Evolutionary conservation across 2,797 vertebrate species (phyloP), one percentile per base, ranked within the genome.

Genomic region (Hemitrygon akajei): DNA sequence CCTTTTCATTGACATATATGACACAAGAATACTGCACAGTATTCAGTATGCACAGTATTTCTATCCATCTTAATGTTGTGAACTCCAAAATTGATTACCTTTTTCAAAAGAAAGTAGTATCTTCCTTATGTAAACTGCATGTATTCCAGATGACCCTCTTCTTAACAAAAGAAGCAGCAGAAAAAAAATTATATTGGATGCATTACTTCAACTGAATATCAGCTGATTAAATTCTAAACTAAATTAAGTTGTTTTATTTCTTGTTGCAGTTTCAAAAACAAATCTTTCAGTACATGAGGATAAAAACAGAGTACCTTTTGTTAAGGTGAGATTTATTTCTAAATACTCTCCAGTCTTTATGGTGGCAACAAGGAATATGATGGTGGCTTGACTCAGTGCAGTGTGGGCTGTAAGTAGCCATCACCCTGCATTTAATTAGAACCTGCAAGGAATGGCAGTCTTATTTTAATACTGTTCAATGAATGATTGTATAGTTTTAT

Each of bases 261-360:
- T 56, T 94, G 93, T 95, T 94, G 71, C 94, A 99, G 98, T 99
- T 95, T 99, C 98, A 69, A 99, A 99, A 97, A 99, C 97, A 25
- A 99, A 99, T 96, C 95, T 99, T 27, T 97, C 98, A 18, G 98
- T 99, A 47, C 98, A 99, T 63, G 98, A 99, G 96, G 98, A 99
- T 95, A 99, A 99, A 95, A 99, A 99, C 96, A 97, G 98, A 95
- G 98, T 99, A 63, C 98, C 98, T 0, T 99, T 97, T 86, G 98
- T 99, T 5, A 99, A 99, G 98, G 99, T 99, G 95, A 94, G 96
- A 94, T 76, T 40, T 76, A 69, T 89, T 37, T 30, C 60, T 66
- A 1, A 37, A 37, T 66, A 63, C 60, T n/a, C 27, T 60, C 86
- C 27, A 30, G 60, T 60, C 25, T 86, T 86, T n/a, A 63, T 0